These are phyloP conservation scores for Poeciliopsis infans DNA, from an alignment of 2,797 vertebrate genomes.

Conservation along the genomic window DNA sequence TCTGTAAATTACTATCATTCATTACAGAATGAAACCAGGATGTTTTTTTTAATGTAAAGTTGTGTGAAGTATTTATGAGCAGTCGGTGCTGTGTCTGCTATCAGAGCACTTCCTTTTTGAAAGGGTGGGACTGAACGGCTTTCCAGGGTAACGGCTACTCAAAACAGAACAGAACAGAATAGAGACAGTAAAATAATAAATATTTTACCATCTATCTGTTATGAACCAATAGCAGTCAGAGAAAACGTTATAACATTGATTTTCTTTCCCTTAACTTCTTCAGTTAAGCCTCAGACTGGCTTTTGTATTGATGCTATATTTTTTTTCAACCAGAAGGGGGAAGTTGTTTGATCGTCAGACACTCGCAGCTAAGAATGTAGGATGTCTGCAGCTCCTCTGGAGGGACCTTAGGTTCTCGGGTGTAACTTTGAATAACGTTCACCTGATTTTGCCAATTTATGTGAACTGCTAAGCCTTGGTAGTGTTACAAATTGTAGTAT, in stretches of 20 bases:
- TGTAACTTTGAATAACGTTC: neutral
- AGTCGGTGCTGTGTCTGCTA: constrained; percentile 2
- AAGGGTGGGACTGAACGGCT: neutral
- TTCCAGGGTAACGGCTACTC: neutral
- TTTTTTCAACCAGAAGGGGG: neutral
- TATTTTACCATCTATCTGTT: neutral
- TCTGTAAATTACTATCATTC: neutral
- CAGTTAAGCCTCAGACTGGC: neutral
- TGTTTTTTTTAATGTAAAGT: neutral
- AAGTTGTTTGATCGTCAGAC: neutral
- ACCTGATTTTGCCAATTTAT: neutral
- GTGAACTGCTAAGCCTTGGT: neutral
- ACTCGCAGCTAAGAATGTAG: neutral
- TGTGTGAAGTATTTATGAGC: constrained; percentile 4
- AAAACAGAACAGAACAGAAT: neutral
- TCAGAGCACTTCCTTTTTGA: neutral
- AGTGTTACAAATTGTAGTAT: neutral
- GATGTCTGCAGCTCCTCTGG: neutral
- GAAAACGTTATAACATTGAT: neutral
- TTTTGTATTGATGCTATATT: neutral
- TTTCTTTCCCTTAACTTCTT: neutral
- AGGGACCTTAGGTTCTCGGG: neutral
- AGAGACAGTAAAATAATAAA: neutral
- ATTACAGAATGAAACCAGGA: neutral
- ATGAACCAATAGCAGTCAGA: constrained; percentile 3